These are phyloP conservation scores for Dascyllus trimaculatus DNA, from an alignment of 2,113 vertebrate genomes.

Conservation along the genomic window DNA sequence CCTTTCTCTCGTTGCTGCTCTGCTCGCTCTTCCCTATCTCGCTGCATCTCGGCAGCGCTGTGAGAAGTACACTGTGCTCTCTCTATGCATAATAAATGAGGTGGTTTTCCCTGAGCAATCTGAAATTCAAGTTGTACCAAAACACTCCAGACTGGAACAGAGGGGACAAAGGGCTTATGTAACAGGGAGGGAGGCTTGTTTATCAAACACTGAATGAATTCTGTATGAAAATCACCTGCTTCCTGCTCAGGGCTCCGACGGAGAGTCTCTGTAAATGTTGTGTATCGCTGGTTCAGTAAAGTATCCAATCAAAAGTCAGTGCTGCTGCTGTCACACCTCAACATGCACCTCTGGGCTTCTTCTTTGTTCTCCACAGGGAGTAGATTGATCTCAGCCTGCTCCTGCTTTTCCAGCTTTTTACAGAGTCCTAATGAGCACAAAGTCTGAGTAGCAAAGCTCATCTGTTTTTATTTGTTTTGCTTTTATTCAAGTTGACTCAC, in stretches of 20 bases:
- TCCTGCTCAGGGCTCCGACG: background rate
- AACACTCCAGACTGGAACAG: conserved; percentile 43
- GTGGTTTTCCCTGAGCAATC: conserved; percentile 55
- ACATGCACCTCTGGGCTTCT: conserved; percentile 23
- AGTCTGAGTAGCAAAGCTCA: background rate
- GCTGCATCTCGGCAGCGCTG: conserved; percentile 5
- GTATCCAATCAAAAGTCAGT: conserved; percentile 7
- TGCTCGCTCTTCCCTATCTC: background rate
- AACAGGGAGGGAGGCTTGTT: conserved; percentile 9
- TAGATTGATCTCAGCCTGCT: conserved; percentile 9
- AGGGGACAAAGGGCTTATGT: conserved; percentile 30
- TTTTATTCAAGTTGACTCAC: background rate
- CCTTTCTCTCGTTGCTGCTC: background rate
- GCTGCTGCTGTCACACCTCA: background rate
- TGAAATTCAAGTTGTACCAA: conserved; percentile 54
- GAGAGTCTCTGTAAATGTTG: background rate
- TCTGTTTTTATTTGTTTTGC: background rate
- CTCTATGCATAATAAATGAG: conserved; percentile 68
- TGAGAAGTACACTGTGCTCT: conserved; percentile 14
- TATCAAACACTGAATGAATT: conserved; percentile 10
- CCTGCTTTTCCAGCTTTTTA: background rate
- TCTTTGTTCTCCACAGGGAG: background rate
- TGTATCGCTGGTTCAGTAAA: background rate
- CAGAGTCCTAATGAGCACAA: background rate
- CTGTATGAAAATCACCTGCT: conserved; percentile 9